Evolutionary conservation across 2,888 invertebrate species (phyloP), one percentile per base, ranked within the genome.

Genomic region (Hyles lineata): DNA sequence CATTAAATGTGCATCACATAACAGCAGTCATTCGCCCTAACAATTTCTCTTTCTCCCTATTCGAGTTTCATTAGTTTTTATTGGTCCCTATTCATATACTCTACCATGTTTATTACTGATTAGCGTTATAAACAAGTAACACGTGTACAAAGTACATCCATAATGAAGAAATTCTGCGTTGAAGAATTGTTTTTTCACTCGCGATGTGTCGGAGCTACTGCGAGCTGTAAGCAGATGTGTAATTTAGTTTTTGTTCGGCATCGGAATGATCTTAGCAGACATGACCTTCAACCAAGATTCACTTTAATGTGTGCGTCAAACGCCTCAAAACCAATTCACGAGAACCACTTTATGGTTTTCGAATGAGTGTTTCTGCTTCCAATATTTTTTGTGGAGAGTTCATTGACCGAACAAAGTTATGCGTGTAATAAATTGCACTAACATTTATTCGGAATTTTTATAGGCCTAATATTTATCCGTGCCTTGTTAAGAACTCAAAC

Each of bases 51-150:
- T 67, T 21, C 21, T 55, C 63, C 43, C 43, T 15, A 35, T 67
- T 50, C 6, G 23, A 43, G 43, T 43, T 43, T 43, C 43, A 67
- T 43, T 67, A 43, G 17, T 15, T 67, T 67, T 67, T 67, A 67
- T 67, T 67, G 23, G 43, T 35, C 63, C 21, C 43, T 67, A 21
- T 43, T 43, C 35, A 63, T 23, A 43, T 63, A 63, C 21, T 43
- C 5, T 43, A 9, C 21, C 43, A 21, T 43, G 43, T 63, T 63
- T 23, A 63, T 43, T 61, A 29, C 6, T 29, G 19, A 29, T 61
- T 29, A 32, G 17, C 7, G 25, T 7, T 29, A 29, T 61, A 25
- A 25, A 61, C 29, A 7, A 25, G 25, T 25, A 25, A 61, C 25
- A 61, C 7, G 29, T 6, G 17, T 29, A 61, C 61, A 25, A 55